Conservation (phyloP, 2,797 vertebrate genomes). For the Lepilemur septentrionalis region DNA sequence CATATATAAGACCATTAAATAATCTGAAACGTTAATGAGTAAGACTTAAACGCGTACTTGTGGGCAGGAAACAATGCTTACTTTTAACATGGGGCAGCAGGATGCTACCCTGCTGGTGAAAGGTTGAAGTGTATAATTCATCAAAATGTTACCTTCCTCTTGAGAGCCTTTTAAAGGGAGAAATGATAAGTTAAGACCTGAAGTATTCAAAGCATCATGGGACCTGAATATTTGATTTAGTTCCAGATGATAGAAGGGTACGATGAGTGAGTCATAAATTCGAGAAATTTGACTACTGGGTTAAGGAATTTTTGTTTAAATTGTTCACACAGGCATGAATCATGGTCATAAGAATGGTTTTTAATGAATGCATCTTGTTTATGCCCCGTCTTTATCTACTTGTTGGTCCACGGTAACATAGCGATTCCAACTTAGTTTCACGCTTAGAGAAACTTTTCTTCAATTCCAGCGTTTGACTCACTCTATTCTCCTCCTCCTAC, state of each 20-base stretch:
- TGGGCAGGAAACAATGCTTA: not conserved
- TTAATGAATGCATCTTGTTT: not conserved
- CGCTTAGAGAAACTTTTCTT: not conserved
- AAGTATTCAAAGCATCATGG: slow-evolving; percentile 34
- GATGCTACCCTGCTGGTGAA: not conserved
- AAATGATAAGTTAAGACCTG: slow-evolving; percentile 52
- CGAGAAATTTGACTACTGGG: slow-evolving; percentile 19
- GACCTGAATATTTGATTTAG: slow-evolving; percentile 56
- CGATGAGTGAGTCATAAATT: slow-evolving; percentile 44
- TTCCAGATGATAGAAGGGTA: slow-evolving; percentile 14
- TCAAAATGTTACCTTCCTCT: slow-evolving; percentile 50
- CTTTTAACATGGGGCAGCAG: not conserved
- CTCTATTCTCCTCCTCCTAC: not conserved
- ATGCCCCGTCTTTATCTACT: not conserved
- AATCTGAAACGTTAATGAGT: not conserved
- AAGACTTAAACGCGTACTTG: not conserved
- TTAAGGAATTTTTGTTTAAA: slow-evolving; percentile 35
- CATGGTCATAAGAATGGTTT: not conserved
- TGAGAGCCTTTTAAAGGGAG: slow-evolving; percentile 23
- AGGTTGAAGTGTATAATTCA: slow-evolving; percentile 12
- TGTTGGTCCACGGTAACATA: not conserved
- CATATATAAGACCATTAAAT: not conserved
- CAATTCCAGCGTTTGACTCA: not conserved
- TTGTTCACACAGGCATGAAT: not conserved
- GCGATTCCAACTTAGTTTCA: slow-evolving; percentile 9